A percentile compares a stretch with the other conserved stretches of the same genome.
Conservation (phyloP, 2,888 invertebrate genomes). For the Pheosia tremula region DNA sequence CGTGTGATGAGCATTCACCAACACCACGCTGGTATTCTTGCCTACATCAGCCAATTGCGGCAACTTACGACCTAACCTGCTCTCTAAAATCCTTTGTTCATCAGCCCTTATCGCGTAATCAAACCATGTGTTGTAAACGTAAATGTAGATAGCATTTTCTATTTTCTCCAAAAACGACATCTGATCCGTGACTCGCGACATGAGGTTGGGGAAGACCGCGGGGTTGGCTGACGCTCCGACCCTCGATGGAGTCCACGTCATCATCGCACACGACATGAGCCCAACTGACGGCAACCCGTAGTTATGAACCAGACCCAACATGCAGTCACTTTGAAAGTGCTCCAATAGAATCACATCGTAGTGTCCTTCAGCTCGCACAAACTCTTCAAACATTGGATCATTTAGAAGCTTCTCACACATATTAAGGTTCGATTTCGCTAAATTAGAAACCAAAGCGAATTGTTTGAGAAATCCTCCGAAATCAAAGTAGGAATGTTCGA, state of each 20-base stretch:
- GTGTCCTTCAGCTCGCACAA: constrained; percentile 52
- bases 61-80: constrained; percentile 55
- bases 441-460: constrained; percentile 29
- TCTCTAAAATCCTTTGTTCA: constrained; percentile 57
- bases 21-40: constrained; percentile 69
- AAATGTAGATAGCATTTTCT: constrained; percentile 62
- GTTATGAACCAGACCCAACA: constrained; percentile 68
- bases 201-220: constrained; percentile 61
- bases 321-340: constrained; percentile 78
- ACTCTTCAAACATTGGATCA: constrained; percentile 51
- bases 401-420: constrained; percentile 54
- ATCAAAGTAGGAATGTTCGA: constrained; percentile 41
- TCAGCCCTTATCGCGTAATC: constrained; percentile 44
- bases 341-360: constrained; percentile 79
- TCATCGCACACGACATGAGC: constrained; percentile 62
- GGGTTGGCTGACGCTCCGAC: constrained; percentile 70
- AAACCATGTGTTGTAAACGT: constrained; percentile 46
- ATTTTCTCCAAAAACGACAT: constrained; percentile 71
- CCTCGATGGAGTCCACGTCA: constrained; percentile 66
- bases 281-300: constrained; percentile 68
- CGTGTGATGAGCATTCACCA: constrained; percentile 75
- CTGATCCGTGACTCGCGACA: constrained; percentile 49
- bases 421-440: constrained; percentile 43
- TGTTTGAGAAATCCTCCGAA: constrained; percentile 37
- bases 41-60: constrained; percentile 64